phyloP scores from a whole-genome alignment of 2,113 vertebrate genomes.

The Etia nguti region DNA sequence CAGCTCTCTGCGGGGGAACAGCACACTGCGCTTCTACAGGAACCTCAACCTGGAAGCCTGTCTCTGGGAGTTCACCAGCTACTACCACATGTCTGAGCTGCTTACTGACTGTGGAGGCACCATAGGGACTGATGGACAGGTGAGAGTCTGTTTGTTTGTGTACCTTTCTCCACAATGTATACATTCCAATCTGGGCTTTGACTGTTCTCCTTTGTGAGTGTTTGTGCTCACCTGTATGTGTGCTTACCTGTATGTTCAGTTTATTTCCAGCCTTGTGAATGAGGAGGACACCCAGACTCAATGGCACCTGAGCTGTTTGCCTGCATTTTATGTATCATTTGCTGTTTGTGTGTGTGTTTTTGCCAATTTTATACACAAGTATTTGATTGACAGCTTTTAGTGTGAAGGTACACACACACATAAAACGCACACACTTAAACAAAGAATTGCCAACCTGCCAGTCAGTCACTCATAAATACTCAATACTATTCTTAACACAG shows the following conservation, averaged over 20 bases:
- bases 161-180: background rate
- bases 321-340: slow-evolving; percentile 18
- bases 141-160: slow-evolving; percentile 31
- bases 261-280: slow-evolving; percentile 21
- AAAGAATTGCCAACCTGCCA: background rate
- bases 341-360: background rate
- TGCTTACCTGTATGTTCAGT: slow-evolving; percentile 29
- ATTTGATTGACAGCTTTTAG: slow-evolving; percentile 10
- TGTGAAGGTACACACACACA: background rate
- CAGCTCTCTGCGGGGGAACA: slow-evolving; percentile 70
- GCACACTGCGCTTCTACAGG: slow-evolving; percentile 86
- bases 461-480: background rate
- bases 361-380: background rate
- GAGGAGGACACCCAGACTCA: slow-evolving; percentile 15
- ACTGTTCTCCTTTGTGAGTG: background rate
- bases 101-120: slow-evolving; percentile 89
- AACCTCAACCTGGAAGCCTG: slow-evolving; percentile 92
- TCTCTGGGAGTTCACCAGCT: slow-evolving; percentile 90
- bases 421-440: background rate
- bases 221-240: slow-evolving; percentile 6
- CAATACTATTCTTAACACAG: background rate
- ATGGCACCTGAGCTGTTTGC: slow-evolving; percentile 28
- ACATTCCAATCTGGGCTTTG: slow-evolving; percentile 13
- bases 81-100: slow-evolving; percentile 93
- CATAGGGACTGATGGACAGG: slow-evolving; percentile 80